phyloP scores from a whole-genome alignment of 2,113 vertebrate species.

The Dasyurus viverrinus region DNA sequence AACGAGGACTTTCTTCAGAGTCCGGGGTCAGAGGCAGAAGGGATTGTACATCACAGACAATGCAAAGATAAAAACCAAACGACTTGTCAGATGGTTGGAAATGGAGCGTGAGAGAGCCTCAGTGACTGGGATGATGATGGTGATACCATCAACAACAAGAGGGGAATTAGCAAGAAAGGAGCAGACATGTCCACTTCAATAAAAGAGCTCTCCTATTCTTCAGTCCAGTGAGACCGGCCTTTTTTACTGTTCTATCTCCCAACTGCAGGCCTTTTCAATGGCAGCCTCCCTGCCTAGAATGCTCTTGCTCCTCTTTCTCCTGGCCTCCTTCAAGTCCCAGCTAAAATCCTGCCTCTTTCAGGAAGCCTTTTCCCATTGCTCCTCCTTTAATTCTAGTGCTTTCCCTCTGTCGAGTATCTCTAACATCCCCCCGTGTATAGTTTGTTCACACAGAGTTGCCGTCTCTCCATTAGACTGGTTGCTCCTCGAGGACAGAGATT shows the following conservation, averaged over 20 bases:
- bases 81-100: not conserved
- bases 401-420: not conserved
- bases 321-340: not conserved
- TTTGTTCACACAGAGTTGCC: not conserved
- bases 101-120: not conserved
- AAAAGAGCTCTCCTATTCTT: not conserved
- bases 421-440: not conserved
- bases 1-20: not conserved
- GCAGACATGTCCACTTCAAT: not conserved
- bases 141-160: not conserved
- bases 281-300: not conserved
- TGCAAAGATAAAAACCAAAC: not conserved
- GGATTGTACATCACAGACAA: not conserved
- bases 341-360: not conserved
- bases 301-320: not conserved
- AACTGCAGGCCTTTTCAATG: not conserved
- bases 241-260: no score
- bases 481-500: not conserved
- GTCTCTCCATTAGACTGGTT: not conserved
- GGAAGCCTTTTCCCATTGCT: not conserved
- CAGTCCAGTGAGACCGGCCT: not conserved
- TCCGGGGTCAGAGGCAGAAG: not conserved
- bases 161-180: not conserved
- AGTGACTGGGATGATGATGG: not conserved
- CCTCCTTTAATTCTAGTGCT: not conserved